Conservation (phyloP, 2,113 vertebrate genomes). For the Noctilio leporinus region DNA sequence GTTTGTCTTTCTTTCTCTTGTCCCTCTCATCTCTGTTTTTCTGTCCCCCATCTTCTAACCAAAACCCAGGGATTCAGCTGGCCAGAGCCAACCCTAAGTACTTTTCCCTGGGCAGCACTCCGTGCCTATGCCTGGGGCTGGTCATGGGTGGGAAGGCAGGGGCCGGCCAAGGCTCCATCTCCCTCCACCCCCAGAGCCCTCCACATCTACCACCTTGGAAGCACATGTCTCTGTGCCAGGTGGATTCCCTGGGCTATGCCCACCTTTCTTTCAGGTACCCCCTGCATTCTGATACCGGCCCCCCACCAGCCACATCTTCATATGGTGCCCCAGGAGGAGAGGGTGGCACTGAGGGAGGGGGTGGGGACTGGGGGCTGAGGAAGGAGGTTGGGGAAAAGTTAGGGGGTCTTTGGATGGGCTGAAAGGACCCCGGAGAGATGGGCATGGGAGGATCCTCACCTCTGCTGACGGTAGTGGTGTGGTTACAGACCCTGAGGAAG, state of each 20-base stretch:
- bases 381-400: not conserved
- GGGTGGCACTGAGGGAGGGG: not conserved
- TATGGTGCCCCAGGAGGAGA: not conserved
- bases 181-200: not conserved
- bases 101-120: not conserved
- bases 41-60: not conserved
- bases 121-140: not conserved
- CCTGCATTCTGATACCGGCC: too few species aligned
- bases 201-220: not conserved
- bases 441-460: not conserved
- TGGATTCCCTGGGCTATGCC: not conserved
- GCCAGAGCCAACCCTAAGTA: not conserved
- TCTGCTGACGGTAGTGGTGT: slow-evolving; percentile 29
- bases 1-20: not conserved
- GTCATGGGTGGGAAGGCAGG: not conserved
- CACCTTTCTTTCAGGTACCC: not conserved
- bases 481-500: slow-evolving; percentile 96
- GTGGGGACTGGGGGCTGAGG: not conserved
- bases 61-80: not conserved
- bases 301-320: not conserved
- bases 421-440: not conserved
- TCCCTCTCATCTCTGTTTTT: not conserved
- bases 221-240: not conserved
- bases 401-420: not conserved
- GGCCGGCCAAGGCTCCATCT: not conserved